These are phyloP conservation scores for Danaus melanippus DNA, from an alignment of 1,140 invertebrate species.

Conservation along the genomic window DNA sequence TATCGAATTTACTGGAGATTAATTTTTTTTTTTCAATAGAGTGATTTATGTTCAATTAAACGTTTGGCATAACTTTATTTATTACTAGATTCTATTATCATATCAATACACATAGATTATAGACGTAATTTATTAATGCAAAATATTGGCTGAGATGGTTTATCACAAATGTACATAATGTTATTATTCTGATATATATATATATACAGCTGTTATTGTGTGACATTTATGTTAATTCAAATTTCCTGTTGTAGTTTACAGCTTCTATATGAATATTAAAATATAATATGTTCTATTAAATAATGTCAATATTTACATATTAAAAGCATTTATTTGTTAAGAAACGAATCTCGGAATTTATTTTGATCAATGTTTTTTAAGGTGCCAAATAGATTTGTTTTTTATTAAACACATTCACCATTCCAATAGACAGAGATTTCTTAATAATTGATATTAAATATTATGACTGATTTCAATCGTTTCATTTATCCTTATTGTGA, in stretches of 20 bases:
- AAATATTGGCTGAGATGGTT: conserved; percentile 20
- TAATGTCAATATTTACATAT: conserved; percentile 38
- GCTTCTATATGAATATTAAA: conserved; percentile 44
- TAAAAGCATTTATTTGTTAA: conserved; percentile 56
- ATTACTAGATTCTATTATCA: conserved; percentile 19
- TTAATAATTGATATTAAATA: conserved; percentile 40
- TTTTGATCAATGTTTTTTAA: conserved; percentile 37
- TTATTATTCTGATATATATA: conserved; percentile 2
- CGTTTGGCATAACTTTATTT: conserved; percentile 25
- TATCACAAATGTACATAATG: conserved; percentile 18
- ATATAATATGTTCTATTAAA: conserved; percentile 53
- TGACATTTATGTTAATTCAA: conserved; percentile 2
- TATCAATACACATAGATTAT: conserved; percentile 22
- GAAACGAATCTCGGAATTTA: conserved; percentile 50
- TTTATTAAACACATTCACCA: conserved; percentile 42
- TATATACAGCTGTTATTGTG: conserved; percentile 5
- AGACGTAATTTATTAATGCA: conserved; percentile 14
- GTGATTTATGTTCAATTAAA: conserved; percentile 21
- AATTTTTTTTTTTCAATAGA: conserved; percentile 18
- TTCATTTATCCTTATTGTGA: conserved; percentile 23
- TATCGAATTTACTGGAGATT: conserved; percentile 44
- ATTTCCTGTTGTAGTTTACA: conserved; percentile 1
- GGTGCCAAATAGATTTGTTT: conserved; percentile 57
- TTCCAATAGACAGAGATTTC: conserved; percentile 57
- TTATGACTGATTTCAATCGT: conserved; percentile 58